phyloP scores from a whole-genome alignment of 2,113 vertebrate species.

The Megaleporinus macrocephalus region DNA sequence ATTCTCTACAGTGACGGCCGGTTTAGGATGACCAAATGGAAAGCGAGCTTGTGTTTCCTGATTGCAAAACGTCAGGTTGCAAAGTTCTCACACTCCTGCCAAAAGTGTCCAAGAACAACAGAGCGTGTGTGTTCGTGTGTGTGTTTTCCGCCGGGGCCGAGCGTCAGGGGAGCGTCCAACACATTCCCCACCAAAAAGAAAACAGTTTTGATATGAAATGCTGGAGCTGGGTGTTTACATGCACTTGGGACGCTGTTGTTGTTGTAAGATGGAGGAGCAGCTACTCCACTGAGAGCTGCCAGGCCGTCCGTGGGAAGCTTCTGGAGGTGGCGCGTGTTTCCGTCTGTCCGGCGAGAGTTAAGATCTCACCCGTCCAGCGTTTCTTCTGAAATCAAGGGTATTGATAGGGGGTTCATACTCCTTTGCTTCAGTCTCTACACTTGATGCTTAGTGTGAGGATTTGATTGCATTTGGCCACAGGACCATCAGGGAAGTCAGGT shows the following conservation, averaged over 20 bases:
- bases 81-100: slow-evolving; percentile 44
- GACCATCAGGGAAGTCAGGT: too few species aligned
- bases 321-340: not conserved
- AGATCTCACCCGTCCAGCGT: too few species aligned
- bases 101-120: slow-evolving; percentile 3
- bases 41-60: slow-evolving; percentile 32
- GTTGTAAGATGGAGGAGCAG: slow-evolving; percentile 31
- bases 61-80: slow-evolving; percentile 50
- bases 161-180: not conserved
- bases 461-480: too few species aligned
- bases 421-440: too few species aligned
- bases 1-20: slow-evolving; percentile 8
- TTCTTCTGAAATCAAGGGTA: too few species aligned
- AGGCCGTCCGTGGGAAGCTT: slow-evolving; percentile 20
- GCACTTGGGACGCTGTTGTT: slow-evolving; percentile 21
- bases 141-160: slow-evolving; percentile 23
- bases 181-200: slow-evolving; percentile 43
- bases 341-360: not conserved
- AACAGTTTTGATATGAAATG: slow-evolving; percentile 41
- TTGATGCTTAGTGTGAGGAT: too few species aligned
- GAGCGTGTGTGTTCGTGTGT: not conserved
- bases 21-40: slow-evolving; percentile 48
- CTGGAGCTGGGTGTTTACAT: slow-evolving; percentile 49
- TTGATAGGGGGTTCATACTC: too few species aligned
- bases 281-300: not conserved